Evolutionary conservation across 2,113 vertebrate species (phyloP).

Genomic region (Ciconia maguari): DNA sequence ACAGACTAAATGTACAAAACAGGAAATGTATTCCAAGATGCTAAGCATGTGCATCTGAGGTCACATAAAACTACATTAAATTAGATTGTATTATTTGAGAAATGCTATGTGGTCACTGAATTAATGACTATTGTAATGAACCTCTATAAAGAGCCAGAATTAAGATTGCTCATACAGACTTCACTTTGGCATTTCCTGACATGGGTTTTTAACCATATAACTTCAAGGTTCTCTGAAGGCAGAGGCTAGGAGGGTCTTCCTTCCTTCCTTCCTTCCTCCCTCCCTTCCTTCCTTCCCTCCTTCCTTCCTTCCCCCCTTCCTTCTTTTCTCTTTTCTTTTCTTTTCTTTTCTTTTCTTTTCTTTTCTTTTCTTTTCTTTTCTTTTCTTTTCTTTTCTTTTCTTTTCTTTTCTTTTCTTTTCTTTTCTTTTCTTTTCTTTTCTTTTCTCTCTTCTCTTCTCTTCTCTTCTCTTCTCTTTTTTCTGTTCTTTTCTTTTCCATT

Average conservation of each 20-base stretch:
- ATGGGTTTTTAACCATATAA: background rate
- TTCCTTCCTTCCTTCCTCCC: background rate
- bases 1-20: background rate
- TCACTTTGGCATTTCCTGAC: background rate
- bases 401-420: too few relatives aligned
- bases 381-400: too few relatives aligned
- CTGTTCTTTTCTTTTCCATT: too few relatives aligned
- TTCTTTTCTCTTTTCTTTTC: too few relatives aligned
- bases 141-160: background rate
- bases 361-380: too few relatives aligned
- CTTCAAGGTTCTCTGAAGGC: background rate
- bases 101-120: background rate
- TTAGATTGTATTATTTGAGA: background rate
- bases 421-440: too few relatives aligned
- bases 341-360: too few relatives aligned
- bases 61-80: background rate
- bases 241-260: background rate
- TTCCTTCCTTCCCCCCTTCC: too few relatives aligned
- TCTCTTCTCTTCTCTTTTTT: too few relatives aligned
- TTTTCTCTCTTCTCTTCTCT: too few relatives aligned
- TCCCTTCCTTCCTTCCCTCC: too few relatives aligned
- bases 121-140: background rate
- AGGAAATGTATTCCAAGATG: background rate
- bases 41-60: background rate
- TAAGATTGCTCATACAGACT: background rate